Conservation (phyloP, 1,140 invertebrate species). For the Rhopalosiphum padi region DNA sequence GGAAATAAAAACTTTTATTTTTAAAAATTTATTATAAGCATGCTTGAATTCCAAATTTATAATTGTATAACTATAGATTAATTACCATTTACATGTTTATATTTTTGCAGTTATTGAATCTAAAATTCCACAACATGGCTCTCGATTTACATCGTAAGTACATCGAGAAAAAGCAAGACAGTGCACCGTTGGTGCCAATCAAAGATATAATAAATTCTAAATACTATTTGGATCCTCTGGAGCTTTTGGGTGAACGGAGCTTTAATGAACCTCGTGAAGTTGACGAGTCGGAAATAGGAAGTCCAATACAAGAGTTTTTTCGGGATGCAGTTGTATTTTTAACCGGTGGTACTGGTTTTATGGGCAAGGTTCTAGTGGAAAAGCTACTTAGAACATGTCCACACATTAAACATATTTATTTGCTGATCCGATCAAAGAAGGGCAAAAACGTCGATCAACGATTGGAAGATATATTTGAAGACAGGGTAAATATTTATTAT, state of each 20-base stretch:
- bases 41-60: too few relatives aligned
- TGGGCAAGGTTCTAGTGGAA: slow-evolving; percentile 86
- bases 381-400: slow-evolving; percentile 81
- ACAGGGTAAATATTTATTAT: slow-evolving; percentile 67
- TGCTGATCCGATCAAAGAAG: slow-evolving; percentile 77
- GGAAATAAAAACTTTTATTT: not conserved
- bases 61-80: not conserved
- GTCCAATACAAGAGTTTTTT: slow-evolving; percentile 64
- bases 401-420: slow-evolving; percentile 74
- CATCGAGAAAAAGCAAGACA: slow-evolving; percentile 47
- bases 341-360: slow-evolving; percentile 73
- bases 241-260: slow-evolving; percentile 59
- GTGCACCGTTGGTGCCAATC: slow-evolving; percentile 37
- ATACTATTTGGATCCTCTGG: slow-evolving; percentile 59
- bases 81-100: not conserved
- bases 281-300: slow-evolving; percentile 55
- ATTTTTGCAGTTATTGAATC: not conserved
- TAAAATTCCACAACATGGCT: slow-evolving; percentile 49
- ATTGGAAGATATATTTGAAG: slow-evolving; percentile 72
- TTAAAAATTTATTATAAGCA: not conserved
- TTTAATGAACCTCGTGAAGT: slow-evolving; percentile 58
- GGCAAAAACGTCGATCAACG: slow-evolving; percentile 70
- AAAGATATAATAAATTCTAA: slow-evolving; percentile 59
- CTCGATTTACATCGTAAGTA: slow-evolving; percentile 59
- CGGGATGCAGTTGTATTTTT: slow-evolving; percentile 66